phyloP scores from a whole-genome alignment of 64 coral and sea anemone species.

The Stylophora pistillata region DNA sequence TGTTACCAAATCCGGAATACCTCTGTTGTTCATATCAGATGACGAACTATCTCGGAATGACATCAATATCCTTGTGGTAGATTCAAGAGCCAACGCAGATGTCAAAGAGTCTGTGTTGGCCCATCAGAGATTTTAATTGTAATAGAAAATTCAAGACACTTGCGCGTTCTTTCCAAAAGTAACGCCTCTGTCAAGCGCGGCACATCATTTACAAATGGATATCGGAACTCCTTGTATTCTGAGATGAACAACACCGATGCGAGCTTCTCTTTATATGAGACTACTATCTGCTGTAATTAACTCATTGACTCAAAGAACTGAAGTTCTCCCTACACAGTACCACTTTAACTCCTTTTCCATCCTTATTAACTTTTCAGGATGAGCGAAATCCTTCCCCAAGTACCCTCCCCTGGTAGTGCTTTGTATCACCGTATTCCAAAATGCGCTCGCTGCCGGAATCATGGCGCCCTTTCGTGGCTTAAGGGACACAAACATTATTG shows the following conservation, averaged over 20 bases:
- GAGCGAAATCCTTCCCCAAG: constrained; percentile 86
- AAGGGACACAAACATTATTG: constrained; percentile 98
- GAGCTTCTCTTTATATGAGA: too few species aligned
- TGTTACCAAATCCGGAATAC: neutral
- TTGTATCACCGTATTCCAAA: constrained; percentile 95
- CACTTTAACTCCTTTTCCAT: neutral
- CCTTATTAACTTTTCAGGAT: constrained; percentile 45
- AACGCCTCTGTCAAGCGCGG: too few species aligned
- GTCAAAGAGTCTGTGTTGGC: too few species aligned
- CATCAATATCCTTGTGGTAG: neutral
- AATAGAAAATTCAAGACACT: neutral
- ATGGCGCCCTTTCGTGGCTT: constrained; percentile 82
- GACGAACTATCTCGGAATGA: neutral
- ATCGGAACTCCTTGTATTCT: too few species aligned
- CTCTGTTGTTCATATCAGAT: neutral
- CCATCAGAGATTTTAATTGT: neutral
- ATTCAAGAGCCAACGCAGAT: neutral
- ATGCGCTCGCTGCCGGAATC: constrained; percentile 95
- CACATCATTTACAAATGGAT: too few species aligned
- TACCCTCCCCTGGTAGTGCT: constrained; percentile 77
- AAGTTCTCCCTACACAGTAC: too few species aligned
- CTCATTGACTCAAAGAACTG: too few species aligned
- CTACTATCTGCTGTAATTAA: too few species aligned
- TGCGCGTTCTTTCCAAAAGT: too few species aligned
- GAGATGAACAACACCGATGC: too few species aligned